phyloP scores from a whole-genome alignment of 2,113 vertebrate species.

The Etheostoma cragini region DNA sequence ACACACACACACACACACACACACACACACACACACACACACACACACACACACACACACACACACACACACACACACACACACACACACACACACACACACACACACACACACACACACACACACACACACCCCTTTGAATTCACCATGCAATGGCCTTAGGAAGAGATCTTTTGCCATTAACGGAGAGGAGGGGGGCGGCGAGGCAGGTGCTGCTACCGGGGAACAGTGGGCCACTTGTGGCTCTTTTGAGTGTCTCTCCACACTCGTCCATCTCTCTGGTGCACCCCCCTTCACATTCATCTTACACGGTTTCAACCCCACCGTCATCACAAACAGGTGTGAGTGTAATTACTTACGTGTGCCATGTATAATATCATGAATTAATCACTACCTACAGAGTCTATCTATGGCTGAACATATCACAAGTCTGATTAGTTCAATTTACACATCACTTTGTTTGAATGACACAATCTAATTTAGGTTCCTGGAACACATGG shows the following conservation, averaged over 20 bases:
- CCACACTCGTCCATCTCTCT: constrained; percentile 38
- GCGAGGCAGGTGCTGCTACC: constrained; percentile 77
- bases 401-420: background rate
- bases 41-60: too few species aligned
- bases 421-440: constrained; percentile 2
- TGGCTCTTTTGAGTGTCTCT: constrained; percentile 71
- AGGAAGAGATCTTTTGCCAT: constrained; percentile 67
- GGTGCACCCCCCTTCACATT: background rate
- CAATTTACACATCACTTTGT: background rate
- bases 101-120: constrained; percentile 8
- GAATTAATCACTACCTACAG: background rate
- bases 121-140: constrained; percentile 2
- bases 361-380: too few species aligned
- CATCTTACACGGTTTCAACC: constrained; percentile 24
- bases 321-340: constrained; percentile 37
- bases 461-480: background rate
- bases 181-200: constrained; percentile 63
- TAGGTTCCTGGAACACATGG: constrained; percentile 4
- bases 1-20: background rate
- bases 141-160: constrained; percentile 15
- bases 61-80: too few species aligned
- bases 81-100: background rate
- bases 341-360: constrained; percentile 35
- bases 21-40: background rate
- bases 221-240: constrained; percentile 81